Evolutionary conservation across 2,888 invertebrate species (phyloP).

Genomic region (Pollenia labialis): DNA sequence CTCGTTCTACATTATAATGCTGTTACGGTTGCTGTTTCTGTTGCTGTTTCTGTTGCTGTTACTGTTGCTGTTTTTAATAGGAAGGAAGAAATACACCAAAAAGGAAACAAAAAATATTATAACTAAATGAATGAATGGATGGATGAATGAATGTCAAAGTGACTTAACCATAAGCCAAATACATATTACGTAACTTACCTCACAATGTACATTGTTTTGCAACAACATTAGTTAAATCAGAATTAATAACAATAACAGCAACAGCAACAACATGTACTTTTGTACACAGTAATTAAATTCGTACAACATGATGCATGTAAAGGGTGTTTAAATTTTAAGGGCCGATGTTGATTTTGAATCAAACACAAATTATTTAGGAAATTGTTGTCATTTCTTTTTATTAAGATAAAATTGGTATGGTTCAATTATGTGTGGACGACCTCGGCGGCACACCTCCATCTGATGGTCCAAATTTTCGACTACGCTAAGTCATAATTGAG

Average conservation of each 20-base stretch:
- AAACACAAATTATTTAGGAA: no score
- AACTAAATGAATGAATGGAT: neutral
- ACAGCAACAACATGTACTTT: neutral
- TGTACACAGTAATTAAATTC: neutral
- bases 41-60: no score
- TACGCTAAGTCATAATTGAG: no score
- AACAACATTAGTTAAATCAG: neutral
- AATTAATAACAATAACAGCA: neutral
- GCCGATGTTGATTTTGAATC: no score
- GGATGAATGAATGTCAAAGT: conserved; percentile 10
- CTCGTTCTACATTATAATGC: no score
- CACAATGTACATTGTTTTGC: neutral
- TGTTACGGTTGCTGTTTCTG: no score
- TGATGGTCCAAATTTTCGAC: no score
- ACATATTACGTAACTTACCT: conserved; percentile 32
- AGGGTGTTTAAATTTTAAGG: no score
- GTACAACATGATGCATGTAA: conserved; percentile 23
- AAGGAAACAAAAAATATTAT: neutral
- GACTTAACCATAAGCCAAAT: conserved; percentile 17
- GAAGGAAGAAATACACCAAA: conserved; percentile 3
- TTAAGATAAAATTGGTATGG: no score
- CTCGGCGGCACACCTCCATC: no score
- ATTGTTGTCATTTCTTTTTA: no score
- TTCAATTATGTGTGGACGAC: no score
- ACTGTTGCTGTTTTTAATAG: conserved; percentile 24